Evolutionary conservation across 2,113 vertebrate genomes (phyloP), one percentile per base, ranked within the genome.

Genomic region (Acrocephalus arundinaceus): DNA sequence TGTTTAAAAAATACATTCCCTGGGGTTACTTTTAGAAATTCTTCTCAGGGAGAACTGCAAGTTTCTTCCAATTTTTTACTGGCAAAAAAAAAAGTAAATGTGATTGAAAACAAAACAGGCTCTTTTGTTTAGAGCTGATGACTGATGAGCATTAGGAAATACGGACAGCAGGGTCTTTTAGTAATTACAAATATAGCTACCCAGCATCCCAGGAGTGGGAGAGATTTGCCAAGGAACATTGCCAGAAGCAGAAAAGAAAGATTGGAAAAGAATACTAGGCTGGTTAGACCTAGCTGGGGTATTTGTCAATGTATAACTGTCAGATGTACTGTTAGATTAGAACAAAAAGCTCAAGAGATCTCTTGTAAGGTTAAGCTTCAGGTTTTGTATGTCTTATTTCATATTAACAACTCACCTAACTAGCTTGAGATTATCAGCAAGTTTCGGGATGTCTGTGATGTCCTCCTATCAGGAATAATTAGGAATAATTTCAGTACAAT

Each of bases 371-470:
- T 31, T 93, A 88, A 93, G 12, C 65, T 81, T 79, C 31, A 76
- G 37, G 35, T 15, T 85, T 79, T 24, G 21, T 71, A 31, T n/a
- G 22, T 48, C 90, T 90, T 65, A 52, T 78, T 74, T 81, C 46
- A 54, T 52, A 78, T 85, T 59, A 82, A 63, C 73, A 89, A 97
- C 98, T 98, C 98, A 99, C 99, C 99, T 99, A 97, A 99, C 98
- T 87, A 99, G 98, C 93, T 97, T 99, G 85, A 99, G 99, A 96
- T 98, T 94, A 97, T 99, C 99, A 94, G 99, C 98, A 95, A 99
- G 98, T 94, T 98, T 98, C 33, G 99, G 99, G 97, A 99, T 99
- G 95, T 99, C 99, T 96, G 99, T 99, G 96, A 99, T 99, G 98
- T 99, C 99, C 98, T 99, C 99, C 99, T 98, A 89, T 63, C 74